A percentile compares a stretch with the other conserved stretches of the same genome.
phyloP scores from a whole-genome alignment of 2,888 invertebrate genomes.

The Acleris literana region DNA sequence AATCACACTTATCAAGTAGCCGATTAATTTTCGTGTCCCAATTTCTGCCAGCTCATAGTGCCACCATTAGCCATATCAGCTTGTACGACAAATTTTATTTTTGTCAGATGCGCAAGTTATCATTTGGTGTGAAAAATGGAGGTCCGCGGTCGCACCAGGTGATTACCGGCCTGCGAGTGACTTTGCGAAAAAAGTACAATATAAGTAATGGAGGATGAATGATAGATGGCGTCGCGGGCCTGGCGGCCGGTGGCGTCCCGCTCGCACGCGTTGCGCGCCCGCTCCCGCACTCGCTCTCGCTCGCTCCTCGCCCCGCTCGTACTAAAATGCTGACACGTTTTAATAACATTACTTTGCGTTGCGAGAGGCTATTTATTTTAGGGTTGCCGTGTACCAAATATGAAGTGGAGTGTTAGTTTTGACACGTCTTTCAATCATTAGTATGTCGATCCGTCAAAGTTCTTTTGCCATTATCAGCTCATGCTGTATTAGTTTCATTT shows the following conservation, averaged over 20 bases:
- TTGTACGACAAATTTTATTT: constrained; percentile 82
- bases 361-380: constrained; percentile 80
- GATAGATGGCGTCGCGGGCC: constrained; percentile 76
- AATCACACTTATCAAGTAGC: constrained; percentile 25
- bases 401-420: constrained; percentile 73
- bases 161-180: constrained; percentile 83
- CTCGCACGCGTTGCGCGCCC: constrained; percentile 54
- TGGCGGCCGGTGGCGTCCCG: constrained; percentile 39
- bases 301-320: constrained; percentile 47
- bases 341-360: constrained; percentile 81
- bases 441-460: constrained; percentile 67
- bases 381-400: constrained; percentile 77
- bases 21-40: constrained; percentile 52
- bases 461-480: constrained; percentile 64
- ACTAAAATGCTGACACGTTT: constrained; percentile 83
- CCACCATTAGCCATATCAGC: constrained; percentile 78
- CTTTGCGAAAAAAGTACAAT: constrained; percentile 83
- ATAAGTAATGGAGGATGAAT: constrained; percentile 84
- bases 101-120: constrained; percentile 81
- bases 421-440: constrained; percentile 74
- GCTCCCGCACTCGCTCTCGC: constrained; percentile 51
- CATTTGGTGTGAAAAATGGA: constrained; percentile 82
- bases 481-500: constrained; percentile 19
- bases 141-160: constrained; percentile 80
- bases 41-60: constrained; percentile 72